Base-by-base conservation (phyloP, 1,140 invertebrate species). In the Papilio aristodemus region DNA sequence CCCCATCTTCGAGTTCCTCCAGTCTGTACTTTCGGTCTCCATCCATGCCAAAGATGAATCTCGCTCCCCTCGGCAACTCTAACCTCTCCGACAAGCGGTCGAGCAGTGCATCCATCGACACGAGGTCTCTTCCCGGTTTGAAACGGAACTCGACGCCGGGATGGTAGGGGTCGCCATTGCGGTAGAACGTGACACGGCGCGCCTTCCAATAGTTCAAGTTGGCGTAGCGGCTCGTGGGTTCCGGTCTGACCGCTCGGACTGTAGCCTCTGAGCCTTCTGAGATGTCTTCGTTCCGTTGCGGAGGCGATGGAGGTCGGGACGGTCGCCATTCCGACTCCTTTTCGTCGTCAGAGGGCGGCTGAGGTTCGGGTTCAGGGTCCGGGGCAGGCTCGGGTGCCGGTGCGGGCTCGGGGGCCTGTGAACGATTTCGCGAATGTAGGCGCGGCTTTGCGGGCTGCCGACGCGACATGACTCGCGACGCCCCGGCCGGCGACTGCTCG, bases 101-200 rank as follows among this genome's bases (percentile, higher is more conserved):
- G 73, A 97, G 92, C 4, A 99, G 92, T 6, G 95, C 95, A 78
- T 98, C 97, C 91, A 98, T 89, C 9, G 95, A 96, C n/a, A 94
- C 94, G 74, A 98, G 95, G 84, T 98, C 97, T 69, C 96, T 93
- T 0, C 96, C 95, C 4, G 96, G 96, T 75, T 96, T 96, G 81
- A 98, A 97, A 43, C 97, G 94, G 80, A 97, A 95, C 85, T 97
- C 96, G 17, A 97, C 93, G 0, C 97, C 97, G 43, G 96, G 96
- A 87, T 96, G 97, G 84, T 97, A 97, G 0, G 96, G 95, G 87
- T 98, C 97, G 4, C 97, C 97, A 94, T 98, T 99, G 81, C 96
- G 95, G 89, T 96, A 99, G 89, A 99, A 98, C 0, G 96, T 95
- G 39, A 98, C 96, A 22, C 97, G 92, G 66, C 95, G 93, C 0